Percentiles rank a stretch among this genome's conserved stretches.
These are phyloP conservation scores for Chloroclysta siterata DNA, from an alignment of 2,888 invertebrate genomes.

Conservation along the genomic window DNA sequence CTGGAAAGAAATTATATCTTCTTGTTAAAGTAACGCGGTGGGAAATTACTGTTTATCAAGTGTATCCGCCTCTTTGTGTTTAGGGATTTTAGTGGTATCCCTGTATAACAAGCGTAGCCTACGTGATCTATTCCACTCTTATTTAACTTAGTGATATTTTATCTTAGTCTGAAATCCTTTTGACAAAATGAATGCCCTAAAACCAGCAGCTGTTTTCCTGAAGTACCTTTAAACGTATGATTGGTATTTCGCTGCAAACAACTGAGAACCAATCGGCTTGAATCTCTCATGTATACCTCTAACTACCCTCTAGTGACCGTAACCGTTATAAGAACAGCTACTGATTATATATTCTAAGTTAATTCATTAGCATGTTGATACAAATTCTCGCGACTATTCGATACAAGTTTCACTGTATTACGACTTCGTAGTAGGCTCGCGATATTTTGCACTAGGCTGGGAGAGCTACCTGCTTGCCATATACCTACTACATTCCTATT, in stretches of 20 bases:
- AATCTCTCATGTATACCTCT: no score
- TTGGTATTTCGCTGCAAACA: no score
- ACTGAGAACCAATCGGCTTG: no score
- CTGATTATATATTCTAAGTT: constrained; percentile 27
- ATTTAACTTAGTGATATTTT: not conserved
- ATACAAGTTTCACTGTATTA: constrained; percentile 53
- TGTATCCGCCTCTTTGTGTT: constrained; percentile 12
- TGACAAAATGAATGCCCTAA: no score
- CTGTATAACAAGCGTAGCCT: not conserved
- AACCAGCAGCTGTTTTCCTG: no score
- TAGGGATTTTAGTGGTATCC: not conserved
- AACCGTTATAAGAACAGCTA: constrained; percentile 3
- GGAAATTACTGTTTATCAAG: constrained; percentile 16
- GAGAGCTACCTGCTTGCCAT: constrained; percentile 47
- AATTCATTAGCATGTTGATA: constrained; percentile 29
- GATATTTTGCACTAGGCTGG: constrained; percentile 55
- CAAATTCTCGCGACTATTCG: constrained; percentile 50
- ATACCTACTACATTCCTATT: not conserved
- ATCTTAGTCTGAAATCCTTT: no score
- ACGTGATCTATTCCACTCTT: not conserved
- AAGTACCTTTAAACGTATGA: no score
- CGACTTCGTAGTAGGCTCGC: constrained; percentile 43
- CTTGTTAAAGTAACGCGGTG: constrained; percentile 22
- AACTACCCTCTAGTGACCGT: no score
- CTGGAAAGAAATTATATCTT: constrained; percentile 27